Percentiles rank a stretch among this genome's conserved stretches.
These are phyloP conservation scores for Dendrolimus houi DNA, from an alignment of 2,888 invertebrate species.

Conservation along the genomic window DNA sequence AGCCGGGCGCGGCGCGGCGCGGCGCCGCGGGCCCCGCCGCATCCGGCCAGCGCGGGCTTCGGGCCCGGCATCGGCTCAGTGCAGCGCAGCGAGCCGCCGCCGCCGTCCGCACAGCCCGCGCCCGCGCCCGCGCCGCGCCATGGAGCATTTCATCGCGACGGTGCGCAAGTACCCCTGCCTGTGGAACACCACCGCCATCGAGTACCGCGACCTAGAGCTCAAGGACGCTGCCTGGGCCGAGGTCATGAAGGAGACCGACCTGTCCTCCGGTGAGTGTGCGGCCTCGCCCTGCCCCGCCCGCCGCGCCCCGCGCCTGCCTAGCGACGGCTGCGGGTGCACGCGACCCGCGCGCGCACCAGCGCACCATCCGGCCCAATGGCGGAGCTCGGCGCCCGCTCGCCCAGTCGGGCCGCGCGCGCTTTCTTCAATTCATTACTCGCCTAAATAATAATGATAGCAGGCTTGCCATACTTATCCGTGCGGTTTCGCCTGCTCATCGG, in stretches of 20 bases:
- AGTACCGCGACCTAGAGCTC: conserved; percentile 69
- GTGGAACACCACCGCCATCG: conserved; percentile 66
- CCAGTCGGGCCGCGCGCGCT: too few species aligned
- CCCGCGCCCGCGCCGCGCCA: conserved; percentile 22
- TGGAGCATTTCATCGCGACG: conserved; percentile 64
- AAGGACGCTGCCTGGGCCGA: conserved; percentile 69
- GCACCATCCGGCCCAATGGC: neutral
- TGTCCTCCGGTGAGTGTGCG: conserved; percentile 51
- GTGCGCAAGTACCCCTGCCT: conserved; percentile 67
- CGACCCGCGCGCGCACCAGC: conserved; percentile 2
- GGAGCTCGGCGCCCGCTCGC: neutral
- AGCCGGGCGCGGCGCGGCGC: conserved; percentile 15
- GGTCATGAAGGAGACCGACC: conserved; percentile 64
- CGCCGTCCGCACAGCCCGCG: conserved; percentile 18
- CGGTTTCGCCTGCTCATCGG: too few species aligned
- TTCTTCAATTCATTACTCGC: too few species aligned
- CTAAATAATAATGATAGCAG: too few species aligned
- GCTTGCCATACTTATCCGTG: too few species aligned
- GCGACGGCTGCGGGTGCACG: neutral
- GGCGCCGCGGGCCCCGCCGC: conserved; percentile 11
- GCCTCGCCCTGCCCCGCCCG: conserved; percentile 2
- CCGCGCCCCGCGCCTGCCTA: conserved; percentile 1
- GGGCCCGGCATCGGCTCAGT: conserved; percentile 16
- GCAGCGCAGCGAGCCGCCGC: conserved; percentile 19
- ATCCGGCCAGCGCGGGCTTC: conserved; percentile 5